Conservation (phyloP, 2,797 vertebrate species). For the Lateolabrax maculatus region DNA sequence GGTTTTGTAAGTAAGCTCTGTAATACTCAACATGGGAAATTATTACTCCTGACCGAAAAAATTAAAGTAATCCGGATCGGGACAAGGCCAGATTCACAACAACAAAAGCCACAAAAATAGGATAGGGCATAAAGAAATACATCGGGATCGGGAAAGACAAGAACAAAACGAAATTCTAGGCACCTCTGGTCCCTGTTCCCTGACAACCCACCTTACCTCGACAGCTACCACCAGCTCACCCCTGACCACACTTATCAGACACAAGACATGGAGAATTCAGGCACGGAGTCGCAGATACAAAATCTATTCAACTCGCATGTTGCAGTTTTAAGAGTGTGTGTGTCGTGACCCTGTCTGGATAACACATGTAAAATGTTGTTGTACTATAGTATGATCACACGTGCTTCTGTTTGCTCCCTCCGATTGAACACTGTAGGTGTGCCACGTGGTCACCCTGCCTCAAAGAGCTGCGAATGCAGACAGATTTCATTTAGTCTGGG, state of each 20-base stretch:
- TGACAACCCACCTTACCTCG: not conserved
- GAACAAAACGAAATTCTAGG: not conserved
- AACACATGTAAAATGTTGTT: conserved; percentile 20
- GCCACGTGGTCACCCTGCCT: conserved; percentile 46
- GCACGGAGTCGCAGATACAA: not conserved
- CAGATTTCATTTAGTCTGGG: conserved; percentile 60
- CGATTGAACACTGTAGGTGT: conserved; percentile 44
- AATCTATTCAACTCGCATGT: not conserved
- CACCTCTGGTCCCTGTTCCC: not conserved
- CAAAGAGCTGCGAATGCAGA: conserved; percentile 39
- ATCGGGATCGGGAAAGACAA: not conserved
- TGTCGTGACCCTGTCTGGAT: conserved; percentile 9
- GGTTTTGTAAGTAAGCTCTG: not conserved
- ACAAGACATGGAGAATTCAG: not conserved
- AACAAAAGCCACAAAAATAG: not conserved
- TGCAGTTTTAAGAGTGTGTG: not conserved
- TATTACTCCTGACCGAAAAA: not conserved
- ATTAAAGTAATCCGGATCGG: not conserved
- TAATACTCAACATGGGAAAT: not conserved
- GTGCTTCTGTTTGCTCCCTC: conserved; percentile 38
- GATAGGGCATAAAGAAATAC: not conserved
- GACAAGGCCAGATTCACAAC: not conserved
- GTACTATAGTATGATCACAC: conserved; percentile 20
- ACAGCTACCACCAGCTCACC: not conserved
- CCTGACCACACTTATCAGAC: not conserved